Conservation (phyloP, 2,113 vertebrate species). For the Indicator maculatus region DNA sequence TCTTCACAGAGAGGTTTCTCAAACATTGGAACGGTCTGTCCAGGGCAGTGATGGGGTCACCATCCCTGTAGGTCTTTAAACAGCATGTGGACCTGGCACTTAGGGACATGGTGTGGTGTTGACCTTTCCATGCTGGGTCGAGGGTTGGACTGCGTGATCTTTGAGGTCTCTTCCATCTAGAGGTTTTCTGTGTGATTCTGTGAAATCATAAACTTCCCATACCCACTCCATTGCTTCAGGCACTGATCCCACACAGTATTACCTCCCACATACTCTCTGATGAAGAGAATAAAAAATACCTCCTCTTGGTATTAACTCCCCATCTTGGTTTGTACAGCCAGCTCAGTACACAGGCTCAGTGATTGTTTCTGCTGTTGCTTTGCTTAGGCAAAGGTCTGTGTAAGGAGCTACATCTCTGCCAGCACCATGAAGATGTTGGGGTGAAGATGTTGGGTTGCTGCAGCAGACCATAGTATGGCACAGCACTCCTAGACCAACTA, state of each 20-base stretch:
- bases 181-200: no score
- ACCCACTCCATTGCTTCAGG: neutral
- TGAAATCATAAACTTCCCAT: neutral
- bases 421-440: neutral
- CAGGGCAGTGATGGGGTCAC: no score
- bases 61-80: no score
- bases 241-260: neutral
- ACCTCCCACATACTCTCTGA: neutral
- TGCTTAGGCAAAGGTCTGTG: neutral
- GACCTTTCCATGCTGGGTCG: no score
- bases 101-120: no score
- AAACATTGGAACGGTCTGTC: no score
- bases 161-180: no score
- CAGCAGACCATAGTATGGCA: neutral
- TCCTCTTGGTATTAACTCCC: neutral
- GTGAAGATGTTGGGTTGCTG: neutral
- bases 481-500: neutral
- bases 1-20: no score
- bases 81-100: no score
- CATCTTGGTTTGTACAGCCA: neutral
- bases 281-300: neutral
- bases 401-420: neutral
- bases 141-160: no score
- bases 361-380: neutral
- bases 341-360: neutral